Base-by-base conservation (phyloP, 2,113 vertebrate species). In the Notarius quadriscutis region DNA sequence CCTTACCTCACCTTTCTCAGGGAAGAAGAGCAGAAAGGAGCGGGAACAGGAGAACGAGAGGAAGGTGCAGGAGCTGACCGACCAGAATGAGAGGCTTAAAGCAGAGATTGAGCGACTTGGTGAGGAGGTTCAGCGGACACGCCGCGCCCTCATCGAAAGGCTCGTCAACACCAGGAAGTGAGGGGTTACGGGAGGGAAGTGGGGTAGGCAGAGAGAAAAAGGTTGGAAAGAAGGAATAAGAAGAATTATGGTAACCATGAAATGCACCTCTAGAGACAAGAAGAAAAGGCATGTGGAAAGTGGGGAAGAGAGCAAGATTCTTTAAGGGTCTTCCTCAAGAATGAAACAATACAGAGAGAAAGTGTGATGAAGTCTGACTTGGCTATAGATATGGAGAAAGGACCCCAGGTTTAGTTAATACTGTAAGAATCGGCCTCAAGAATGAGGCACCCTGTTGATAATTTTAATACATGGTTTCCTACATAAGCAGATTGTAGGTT, bases 71-170 rank as follows among this genome's bases (percentile, higher is more conserved):
- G 96, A 97, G 94, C 93, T 99, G 92, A 96, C 92, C 0, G 95
- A 96, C 53, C 97, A 97, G 86, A 99, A 99, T 0, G 95, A 97
- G 90, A 94, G 92, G 17, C 95, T 99, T 78, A 96, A 97, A 90
- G 93, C 93, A 0, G 96, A 98, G 92, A 98, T 99, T 0, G 95
- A 95, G 83, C 94, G 93, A 82, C 93, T 99, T 41, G 97, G 95
- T 2, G 91, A 94, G 0, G 97, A 99, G 92, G 98, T 99, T 34
- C 95, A 97, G 89, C 92, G 88, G 18, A 97, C 97, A 0, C 94
- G 98, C 2, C 93, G 95, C 2, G 96, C 96, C 2, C 95, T 99
- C 69, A 99, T 99, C 14, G 95, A 98, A 90, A 96, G 95, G 90
- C 95, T 99, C 85, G 97, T 99, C 81, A 97, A 94, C 91, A 95